A percentile compares a stretch with the other conserved stretches of the same genome.
Conservation (phyloP, 2,113 vertebrate genomes). For the Menidia beryllina region DNA sequence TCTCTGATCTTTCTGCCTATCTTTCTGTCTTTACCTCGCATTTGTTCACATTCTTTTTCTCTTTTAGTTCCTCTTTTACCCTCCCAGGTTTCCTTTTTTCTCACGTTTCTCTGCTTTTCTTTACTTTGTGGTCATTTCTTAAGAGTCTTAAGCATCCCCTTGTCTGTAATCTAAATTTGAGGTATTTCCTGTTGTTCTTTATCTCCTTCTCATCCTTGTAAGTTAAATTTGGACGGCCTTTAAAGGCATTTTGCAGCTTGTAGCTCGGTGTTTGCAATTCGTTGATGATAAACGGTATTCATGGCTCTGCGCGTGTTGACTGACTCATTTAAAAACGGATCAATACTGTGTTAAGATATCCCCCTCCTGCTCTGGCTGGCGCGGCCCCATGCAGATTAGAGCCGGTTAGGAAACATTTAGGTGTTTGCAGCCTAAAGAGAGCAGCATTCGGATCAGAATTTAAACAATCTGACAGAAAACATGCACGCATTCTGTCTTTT, state of each 20-base stretch:
- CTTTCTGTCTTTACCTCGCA: not conserved
- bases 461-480: not conserved
- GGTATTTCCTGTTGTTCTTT: conserved; percentile 5
- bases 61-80: too few species aligned
- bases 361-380: conserved; percentile 44
- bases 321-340: conserved; percentile 53
- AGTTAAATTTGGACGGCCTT: conserved; percentile 17
- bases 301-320: conserved; percentile 47
- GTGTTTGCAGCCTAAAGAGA: not conserved
- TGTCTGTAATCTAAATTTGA: conserved; percentile 11
- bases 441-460: not conserved
- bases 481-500: not conserved
- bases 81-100: too few species aligned
- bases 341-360: conserved; percentile 59
- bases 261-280: conserved; percentile 18
- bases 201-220: not conserved
- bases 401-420: conserved; percentile 21
- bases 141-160: not conserved
- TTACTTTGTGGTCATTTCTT: too few species aligned
- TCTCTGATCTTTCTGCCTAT: not conserved
- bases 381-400: conserved; percentile 14
- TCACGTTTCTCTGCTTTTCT: too few species aligned
- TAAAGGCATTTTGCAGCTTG: conserved; percentile 39
- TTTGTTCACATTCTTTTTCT: too few species aligned
- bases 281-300: conserved; percentile 60